A percentile compares a stretch with the other conserved stretches of the same genome.
Conservation (phyloP, 2,113 vertebrate genomes). For the Motacilla tschutschensis region DNA sequence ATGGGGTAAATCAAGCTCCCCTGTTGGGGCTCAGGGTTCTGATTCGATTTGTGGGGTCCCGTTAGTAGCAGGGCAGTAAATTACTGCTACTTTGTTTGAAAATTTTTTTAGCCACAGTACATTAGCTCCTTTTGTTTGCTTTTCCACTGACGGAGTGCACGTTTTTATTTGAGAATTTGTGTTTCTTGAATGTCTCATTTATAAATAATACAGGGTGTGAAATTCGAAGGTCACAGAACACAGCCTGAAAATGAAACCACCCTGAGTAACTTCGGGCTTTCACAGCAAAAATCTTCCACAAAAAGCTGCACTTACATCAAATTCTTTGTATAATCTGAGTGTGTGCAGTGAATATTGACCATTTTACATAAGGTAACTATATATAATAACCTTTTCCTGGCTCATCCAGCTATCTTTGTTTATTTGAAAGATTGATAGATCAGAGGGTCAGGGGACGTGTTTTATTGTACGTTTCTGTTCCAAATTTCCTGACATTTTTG, state of each 20-base stretch:
- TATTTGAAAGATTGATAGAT: slow-evolving; percentile 71
- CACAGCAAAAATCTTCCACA: neutral
- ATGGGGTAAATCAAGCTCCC: slow-evolving; percentile 67
- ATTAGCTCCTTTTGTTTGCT: slow-evolving; percentile 82
- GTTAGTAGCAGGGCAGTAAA: slow-evolving; percentile 71
- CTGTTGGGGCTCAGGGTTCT: slow-evolving; percentile 54
- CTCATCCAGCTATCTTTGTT: slow-evolving; percentile 68
- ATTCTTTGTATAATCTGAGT: neutral
- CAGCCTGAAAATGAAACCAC: slow-evolving; percentile 20
- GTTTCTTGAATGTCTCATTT: slow-evolving; percentile 72
- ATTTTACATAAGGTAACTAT: slow-evolving; percentile 40
- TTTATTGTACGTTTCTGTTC: slow-evolving; percentile 75
- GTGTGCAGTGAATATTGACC: slow-evolving; percentile 1
- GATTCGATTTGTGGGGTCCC: slow-evolving; percentile 70
- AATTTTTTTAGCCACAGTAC: slow-evolving; percentile 81
- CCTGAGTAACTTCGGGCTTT: neutral
- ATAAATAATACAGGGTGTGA: slow-evolving; percentile 72
- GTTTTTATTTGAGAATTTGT: slow-evolving; percentile 72
- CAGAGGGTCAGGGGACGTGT: slow-evolving; percentile 68
- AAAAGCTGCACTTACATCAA: neutral
- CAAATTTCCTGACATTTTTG: slow-evolving; percentile 74
- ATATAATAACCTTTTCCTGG: slow-evolving; percentile 48
- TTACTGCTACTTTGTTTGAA: slow-evolving; percentile 76
- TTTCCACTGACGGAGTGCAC: slow-evolving; percentile 64
- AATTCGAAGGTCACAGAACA: slow-evolving; percentile 46